Base-by-base conservation (phyloP, 2,888 invertebrate genomes). In the Ochlodes sylvanus region DNA sequence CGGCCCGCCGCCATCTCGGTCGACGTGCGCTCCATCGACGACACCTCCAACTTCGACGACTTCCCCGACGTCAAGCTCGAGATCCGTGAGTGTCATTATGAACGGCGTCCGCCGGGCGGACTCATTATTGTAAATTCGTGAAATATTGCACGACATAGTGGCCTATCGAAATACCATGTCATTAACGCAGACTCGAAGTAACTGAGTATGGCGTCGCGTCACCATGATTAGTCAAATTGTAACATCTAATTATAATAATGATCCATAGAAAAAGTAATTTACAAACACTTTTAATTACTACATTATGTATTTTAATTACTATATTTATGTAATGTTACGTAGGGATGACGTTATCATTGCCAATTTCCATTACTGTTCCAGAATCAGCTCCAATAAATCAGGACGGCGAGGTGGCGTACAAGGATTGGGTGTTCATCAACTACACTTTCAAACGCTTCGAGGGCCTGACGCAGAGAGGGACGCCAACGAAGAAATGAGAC, bases 401-500 rank as follows among this genome's bases (percentile, higher is more conserved):
- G 91, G 98, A 98, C 84, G 98, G 98, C 72, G 98, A 98, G 90
- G 96, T 96, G 75, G 97, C 97, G 80, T 97, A 98, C 92, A 99
- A 99, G 94, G 99, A 99, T 95, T 99, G 99, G 98, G 99, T 99
- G 78, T 99, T 99, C 92, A 99, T 99, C 86, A 99, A 99, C 94
- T 99, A 99, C 94, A 99, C 99, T 72, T 99, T 99, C 95, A 99
- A 99, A 90, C 95, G 99, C 78, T 99, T 99, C 93, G 99, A 99
- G 93, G 99, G 98, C 34, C 95, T 99, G 74, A 98, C 98, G 63
- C 98, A 98, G 87, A 95, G 98, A 79, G 98, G 97, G 73, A 96
- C 96, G 71, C 96, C 96, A 58, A 96, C 95, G 78, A 97, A 97
- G 90, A 97, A 97, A 94, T 97, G 87, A 90, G 92, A 94, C 47